Conservation (phyloP, 1,140 invertebrate species). For the Varroa destructor region DNA sequence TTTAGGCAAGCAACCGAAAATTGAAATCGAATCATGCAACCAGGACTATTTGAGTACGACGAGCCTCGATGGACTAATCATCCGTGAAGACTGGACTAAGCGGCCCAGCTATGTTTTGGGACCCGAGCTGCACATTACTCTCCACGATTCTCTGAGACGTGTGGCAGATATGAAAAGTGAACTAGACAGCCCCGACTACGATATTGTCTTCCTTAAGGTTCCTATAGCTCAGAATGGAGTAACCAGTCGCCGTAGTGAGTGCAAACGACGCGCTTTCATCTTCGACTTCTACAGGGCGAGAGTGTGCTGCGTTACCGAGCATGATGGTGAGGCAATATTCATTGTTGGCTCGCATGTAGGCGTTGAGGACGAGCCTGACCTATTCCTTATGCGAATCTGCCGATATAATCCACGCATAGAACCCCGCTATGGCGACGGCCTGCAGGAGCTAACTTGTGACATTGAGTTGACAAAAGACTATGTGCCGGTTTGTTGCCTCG, state of each 20-base stretch:
- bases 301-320: slow-evolving; percentile 5
- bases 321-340: background rate
- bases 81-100: slow-evolving; percentile 22
- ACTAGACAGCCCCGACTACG: background rate
- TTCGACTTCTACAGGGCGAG: slow-evolving; percentile 1
- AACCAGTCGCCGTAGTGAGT: slow-evolving; percentile 1
- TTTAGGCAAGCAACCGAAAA: background rate
- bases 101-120: slow-evolving; percentile 2
- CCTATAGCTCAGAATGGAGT: slow-evolving; percentile 7
- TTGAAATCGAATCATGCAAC: background rate
- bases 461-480: slow-evolving; percentile 3
- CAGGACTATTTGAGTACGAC: slow-evolving; percentile 14
- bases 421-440: background rate
- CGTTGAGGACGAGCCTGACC: background rate
- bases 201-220: slow-evolving; percentile 8
- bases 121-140: slow-evolving; percentile 4
- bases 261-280: slow-evolving; percentile 2
- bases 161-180: slow-evolving; percentile 3
- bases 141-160: background rate
- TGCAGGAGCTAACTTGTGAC: background rate
- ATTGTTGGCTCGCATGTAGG: background rate
- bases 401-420: slow-evolving; percentile 1
- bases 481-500: slow-evolving; percentile 16
- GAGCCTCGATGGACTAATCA: slow-evolving; percentile 5
- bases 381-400: slow-evolving; percentile 10